Evolutionary conservation across 2,797 vertebrate species (phyloP), one percentile per base, ranked within the genome.

Genomic region (Spatula clypeata): DNA sequence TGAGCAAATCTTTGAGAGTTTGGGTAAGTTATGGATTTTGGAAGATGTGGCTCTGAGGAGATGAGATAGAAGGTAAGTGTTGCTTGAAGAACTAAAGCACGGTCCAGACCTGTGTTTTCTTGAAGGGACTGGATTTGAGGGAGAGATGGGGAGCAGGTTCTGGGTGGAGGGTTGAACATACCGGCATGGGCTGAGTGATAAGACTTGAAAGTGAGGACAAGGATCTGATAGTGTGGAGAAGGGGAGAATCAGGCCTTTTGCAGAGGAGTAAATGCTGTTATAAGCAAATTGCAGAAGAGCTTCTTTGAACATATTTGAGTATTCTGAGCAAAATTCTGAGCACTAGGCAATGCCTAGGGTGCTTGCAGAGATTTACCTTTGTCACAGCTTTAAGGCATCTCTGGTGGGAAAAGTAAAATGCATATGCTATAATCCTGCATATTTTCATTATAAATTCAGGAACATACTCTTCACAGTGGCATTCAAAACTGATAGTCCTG

Each of bases 361-460:
- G 32, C 31, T 60, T 86, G 31, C 57, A 75, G 29, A n/a, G 27
- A 32, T n/a, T 71, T 71, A 54, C 2, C 27, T 70, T 75, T 80
- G 74, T 77, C 79, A 51, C 62, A 66, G 44, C 11, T 81, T 65
- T 65, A 42, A 49, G 12, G 9, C 51, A 8, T 87, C 24, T 62
- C 62, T 66, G 34, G 5, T 57, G 58, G 34, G 60, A 87, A 73
- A 69, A 32, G 21, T 64, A 2, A 87, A 93, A 47, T 31, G 8
- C 3, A 3, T 47, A 6, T 90, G 16, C 53, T 84, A 3, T 49
- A n/a, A 49, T 80, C 87, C 8, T 62, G 4, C n/a, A 19, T 86
- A 13, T 67, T 94, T 81, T 88, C 21, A 1, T 76, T 51, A 51
- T 79, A 74, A 40, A 54, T 62, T 91, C 72, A 54, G 83, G 64